Base-by-base conservation (phyloP, 2,888 invertebrate genomes). In the Galerucella calmariensis region DNA sequence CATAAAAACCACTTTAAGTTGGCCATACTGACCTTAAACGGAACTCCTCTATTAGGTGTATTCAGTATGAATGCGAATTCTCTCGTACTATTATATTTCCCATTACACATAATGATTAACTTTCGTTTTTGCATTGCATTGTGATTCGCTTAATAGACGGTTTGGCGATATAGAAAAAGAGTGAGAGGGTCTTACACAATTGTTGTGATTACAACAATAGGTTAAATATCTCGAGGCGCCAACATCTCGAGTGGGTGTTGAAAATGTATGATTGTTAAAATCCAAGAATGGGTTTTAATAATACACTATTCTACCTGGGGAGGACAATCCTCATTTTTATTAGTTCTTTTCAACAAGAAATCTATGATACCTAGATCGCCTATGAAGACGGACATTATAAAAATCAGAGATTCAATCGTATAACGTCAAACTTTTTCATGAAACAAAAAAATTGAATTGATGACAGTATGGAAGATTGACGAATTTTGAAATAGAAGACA, bases 171-270 rank as follows among this genome's bases (percentile, higher is more conserved):
- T 69, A 68, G 24, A 68, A 72, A 76, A 72, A 78, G 79, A 79
- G 81, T 81, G 71, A 78, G 79, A 79, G 81, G 81, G 81, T 80
- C 80, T 83, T 83, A 79, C 83, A 82, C 82, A 83, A 83, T 83
- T 75, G 78, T 75, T 79, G 79, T 79, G 82, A 81, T 82, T 82
- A 81, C 82, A 82, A 84, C 84, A 84, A 84, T 84, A 84, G 84
- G 83, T 84, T 83, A 83, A 83, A 84, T 84, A 83, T 81, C 84
- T 83, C 76, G 78, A 79, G 84, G 84, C 84, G 83, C 81, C 83
- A 81, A 80, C 80, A 79, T 73, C 70, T 69, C 75, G 80, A 79
- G 84, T 84, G 78, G 84, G 84, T 78, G 83, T 81, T 78, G 80
- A 69, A 83, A 83, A 82, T 82, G 80, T 83, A 83, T 81, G 82